Conservation (phyloP, 2,797 vertebrate genomes). For the Ataeniobius toweri region DNA sequence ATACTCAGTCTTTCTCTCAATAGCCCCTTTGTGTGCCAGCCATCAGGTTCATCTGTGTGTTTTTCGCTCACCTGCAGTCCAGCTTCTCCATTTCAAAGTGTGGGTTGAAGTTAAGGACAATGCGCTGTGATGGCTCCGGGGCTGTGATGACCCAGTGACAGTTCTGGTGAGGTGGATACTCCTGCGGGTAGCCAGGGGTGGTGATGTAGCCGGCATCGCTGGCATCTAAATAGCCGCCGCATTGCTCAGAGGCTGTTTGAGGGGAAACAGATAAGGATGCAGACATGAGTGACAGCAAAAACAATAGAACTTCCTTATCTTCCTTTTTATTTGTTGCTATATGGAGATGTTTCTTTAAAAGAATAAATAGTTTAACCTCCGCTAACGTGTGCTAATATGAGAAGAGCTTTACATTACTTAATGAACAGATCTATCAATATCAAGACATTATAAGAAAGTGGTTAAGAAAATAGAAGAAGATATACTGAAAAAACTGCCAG, state of each 20-base stretch:
- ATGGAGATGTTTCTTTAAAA: background rate
- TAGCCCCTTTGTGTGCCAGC: background rate
- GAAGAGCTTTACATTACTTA: background rate
- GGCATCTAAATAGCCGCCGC: slow-evolving; percentile 90
- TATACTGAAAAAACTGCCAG: background rate
- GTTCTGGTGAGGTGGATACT: slow-evolving; percentile 96
- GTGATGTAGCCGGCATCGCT: slow-evolving; percentile 96
- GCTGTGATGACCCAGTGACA: slow-evolving; percentile 95
- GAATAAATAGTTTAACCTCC: background rate
- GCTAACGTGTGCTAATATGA: background rate
- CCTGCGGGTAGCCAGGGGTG: slow-evolving; percentile 95
- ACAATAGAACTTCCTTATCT: background rate
- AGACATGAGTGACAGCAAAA: background rate
- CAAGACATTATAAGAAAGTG: background rate
- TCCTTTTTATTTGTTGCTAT: background rate
- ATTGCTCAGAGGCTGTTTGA: slow-evolving; percentile 71
- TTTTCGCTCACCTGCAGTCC: slow-evolving; percentile 92
- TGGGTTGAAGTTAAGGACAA: slow-evolving; percentile 98
- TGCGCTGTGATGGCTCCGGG: slow-evolving; percentile 93
- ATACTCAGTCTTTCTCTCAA: background rate
- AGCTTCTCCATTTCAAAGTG: slow-evolving; percentile 98
- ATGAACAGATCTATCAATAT: background rate
- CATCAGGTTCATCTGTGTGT: background rate
- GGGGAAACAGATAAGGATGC: slow-evolving; percentile 28
- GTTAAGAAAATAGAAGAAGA: background rate